These are phyloP conservation scores for Gymnoscopelus braueri DNA, from an alignment of 2,797 vertebrate genomes.

Conservation along the genomic window DNA sequence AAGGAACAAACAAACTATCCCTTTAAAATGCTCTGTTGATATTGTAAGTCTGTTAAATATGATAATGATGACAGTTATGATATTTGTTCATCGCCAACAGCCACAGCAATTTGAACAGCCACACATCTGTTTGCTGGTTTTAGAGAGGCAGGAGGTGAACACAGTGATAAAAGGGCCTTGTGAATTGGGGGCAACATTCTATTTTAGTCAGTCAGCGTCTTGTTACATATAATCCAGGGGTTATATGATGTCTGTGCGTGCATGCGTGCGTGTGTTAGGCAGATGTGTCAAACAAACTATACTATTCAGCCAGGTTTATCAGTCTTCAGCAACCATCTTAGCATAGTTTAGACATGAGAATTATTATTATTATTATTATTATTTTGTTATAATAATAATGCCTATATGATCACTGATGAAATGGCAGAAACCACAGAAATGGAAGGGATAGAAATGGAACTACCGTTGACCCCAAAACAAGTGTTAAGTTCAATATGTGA, in stretches of 20 bases:
- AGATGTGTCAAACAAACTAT: slow-evolving; percentile 48
- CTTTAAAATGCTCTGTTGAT: slow-evolving; percentile 31
- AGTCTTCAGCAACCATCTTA: slow-evolving; percentile 26
- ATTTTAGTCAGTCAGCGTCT: slow-evolving; percentile 33
- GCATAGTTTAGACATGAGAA: slow-evolving; percentile 26
- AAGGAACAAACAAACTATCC: slow-evolving; percentile 23
- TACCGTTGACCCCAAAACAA: too few relatives aligned
- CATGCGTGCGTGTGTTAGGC: slow-evolving; percentile 4
- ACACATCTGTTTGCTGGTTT: slow-evolving; percentile 29
- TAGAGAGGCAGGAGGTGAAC: slow-evolving; percentile 20
- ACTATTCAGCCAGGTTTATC: slow-evolving; percentile 11
- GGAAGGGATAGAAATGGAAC: too few relatives aligned
- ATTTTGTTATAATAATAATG: too few relatives aligned
- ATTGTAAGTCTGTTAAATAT: slow-evolving; percentile 27
- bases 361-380: too few relatives aligned
- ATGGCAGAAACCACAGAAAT: too few relatives aligned
- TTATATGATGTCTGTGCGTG: slow-evolving; percentile 26
- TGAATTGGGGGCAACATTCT: slow-evolving; percentile 20
- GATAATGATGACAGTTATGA: slow-evolving; percentile 26
- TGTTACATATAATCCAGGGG: slow-evolving; percentile 46
- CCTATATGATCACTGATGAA: too few relatives aligned
- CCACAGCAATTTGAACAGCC: slow-evolving; percentile 9
- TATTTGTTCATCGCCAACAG: slow-evolving; percentile 42
- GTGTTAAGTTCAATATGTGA: too few relatives aligned
- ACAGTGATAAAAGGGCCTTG: slow-evolving; percentile 26